Evolutionary conservation across 2,113 vertebrate genomes (phyloP).

Genomic region (Brienomyrus brachyistius): DNA sequence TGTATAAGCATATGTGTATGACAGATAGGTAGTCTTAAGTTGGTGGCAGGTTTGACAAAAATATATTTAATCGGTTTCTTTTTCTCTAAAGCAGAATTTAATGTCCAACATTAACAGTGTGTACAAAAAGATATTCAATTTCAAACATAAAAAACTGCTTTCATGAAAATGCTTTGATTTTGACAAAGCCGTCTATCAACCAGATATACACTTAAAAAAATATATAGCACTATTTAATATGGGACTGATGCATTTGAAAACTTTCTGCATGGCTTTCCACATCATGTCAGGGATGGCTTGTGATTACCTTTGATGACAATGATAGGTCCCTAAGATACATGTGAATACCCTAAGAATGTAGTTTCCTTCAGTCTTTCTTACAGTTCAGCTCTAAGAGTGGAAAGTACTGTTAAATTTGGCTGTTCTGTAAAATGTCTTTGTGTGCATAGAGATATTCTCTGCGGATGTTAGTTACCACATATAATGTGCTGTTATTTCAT

Average conservation of each 20-base stretch:
- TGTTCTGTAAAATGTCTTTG: background rate
- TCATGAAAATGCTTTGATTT: conserved; percentile 13
- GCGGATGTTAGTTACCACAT: background rate
- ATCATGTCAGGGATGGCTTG: background rate
- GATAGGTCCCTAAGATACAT: background rate
- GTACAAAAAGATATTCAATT: background rate
- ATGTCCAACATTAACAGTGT: background rate
- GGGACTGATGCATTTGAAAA: background rate
- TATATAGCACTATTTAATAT: background rate
- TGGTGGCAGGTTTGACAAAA: background rate
- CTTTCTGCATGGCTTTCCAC: conserved; percentile 1
- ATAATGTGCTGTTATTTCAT: conserved; percentile 2
- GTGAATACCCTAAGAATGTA: background rate
- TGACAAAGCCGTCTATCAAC: background rate
- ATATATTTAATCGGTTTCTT: background rate
- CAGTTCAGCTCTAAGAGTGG: background rate
- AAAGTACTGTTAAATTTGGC: background rate
- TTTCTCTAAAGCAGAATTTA: background rate
- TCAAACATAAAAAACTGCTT: background rate
- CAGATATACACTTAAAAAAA: background rate
- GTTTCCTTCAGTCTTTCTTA: background rate
- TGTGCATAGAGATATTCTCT: background rate
- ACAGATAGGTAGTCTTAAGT: background rate
- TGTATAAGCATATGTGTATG: background rate
- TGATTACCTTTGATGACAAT: conserved; percentile 6